Evolutionary conservation across 1,140 invertebrate genomes (phyloP).

Genomic region (Drosophila kohkoa): DNA sequence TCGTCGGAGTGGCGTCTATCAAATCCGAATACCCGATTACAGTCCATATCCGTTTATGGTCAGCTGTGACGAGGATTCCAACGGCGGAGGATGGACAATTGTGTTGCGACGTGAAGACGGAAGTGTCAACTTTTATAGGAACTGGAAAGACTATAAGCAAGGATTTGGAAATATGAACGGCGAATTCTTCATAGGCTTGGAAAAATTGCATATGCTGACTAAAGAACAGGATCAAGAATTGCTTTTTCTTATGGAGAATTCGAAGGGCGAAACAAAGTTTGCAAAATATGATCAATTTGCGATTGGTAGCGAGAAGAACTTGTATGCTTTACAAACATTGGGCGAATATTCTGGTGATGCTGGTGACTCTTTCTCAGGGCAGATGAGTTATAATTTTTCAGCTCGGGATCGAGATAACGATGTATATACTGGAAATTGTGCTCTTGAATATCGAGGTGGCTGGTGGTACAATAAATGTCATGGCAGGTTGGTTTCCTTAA

Average conservation of each 20-base stretch:
- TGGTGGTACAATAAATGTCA: constrained; percentile 87
- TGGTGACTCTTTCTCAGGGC: constrained; percentile 88
- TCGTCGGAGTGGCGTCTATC: constrained; percentile 25
- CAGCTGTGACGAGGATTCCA: constrained; percentile 27
- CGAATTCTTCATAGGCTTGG: constrained; percentile 88
- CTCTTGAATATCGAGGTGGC: constrained; percentile 86
- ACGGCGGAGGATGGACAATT: constrained; percentile 85
- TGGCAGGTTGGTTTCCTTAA: constrained; percentile 19
- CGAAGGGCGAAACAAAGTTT: constrained; percentile 85
- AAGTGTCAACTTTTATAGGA: constrained; percentile 87
- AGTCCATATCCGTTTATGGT: constrained; percentile 25
- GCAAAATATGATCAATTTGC: constrained; percentile 88
- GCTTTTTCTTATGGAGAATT: constrained; percentile 88
- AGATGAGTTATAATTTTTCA: constrained; percentile 89
- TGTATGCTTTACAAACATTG: constrained; percentile 87
- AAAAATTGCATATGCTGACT: constrained; percentile 86
- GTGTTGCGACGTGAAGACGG: constrained; percentile 88
- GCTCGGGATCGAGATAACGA: constrained; percentile 90
- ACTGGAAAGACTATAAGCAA: constrained; percentile 87
- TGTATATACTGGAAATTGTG: constrained; percentile 88
- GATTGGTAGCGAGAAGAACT: constrained; percentile 87
- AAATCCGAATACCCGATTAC: constrained; percentile 12
- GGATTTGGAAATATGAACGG: constrained; percentile 88
- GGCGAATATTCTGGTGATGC: constrained; percentile 88
- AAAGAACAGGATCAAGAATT: constrained; percentile 87